Conservation (phyloP, 2,888 invertebrate species). For the Hirtodrosophila alboralis region DNA sequence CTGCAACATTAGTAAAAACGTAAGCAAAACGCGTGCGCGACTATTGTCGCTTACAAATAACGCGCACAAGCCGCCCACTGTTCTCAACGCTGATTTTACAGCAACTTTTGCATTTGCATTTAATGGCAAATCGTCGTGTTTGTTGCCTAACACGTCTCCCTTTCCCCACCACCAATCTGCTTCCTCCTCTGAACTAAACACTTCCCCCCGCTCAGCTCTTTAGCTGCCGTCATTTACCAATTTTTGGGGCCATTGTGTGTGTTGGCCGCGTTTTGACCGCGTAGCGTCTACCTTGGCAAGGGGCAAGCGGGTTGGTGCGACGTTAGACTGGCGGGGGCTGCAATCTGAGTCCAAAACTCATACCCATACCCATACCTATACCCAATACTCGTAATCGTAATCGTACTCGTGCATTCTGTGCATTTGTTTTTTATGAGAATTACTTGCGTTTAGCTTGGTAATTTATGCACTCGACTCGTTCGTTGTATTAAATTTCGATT, state of each 20-base stretch:
- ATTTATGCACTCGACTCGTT: constrained; percentile 54
- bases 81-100: constrained; percentile 12
- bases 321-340: constrained; percentile 1
- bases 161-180: neutral
- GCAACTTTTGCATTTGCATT: constrained; percentile 46
- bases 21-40: constrained; percentile 36
- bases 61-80: constrained; percentile 53
- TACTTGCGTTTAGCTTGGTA: constrained; percentile 57
- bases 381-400: constrained; percentile 40
- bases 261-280: constrained; percentile 54
- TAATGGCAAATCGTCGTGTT: constrained; percentile 47
- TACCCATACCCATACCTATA: constrained; percentile 21
- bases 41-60: constrained; percentile 40
- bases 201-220: constrained; percentile 5
- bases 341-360: constrained; percentile 35
- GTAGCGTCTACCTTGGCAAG: constrained; percentile 7
- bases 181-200: neutral
- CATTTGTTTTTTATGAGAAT: constrained; percentile 63
- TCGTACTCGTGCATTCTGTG: constrained; percentile 44
- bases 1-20: constrained; percentile 21
- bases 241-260: constrained; percentile 49
- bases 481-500: constrained; percentile 65
- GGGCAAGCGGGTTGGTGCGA: neutral
- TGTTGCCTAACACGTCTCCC: constrained; percentile 26
- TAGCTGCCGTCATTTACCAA: constrained; percentile 30